Conservation (phyloP, 2,113 vertebrate genomes). For the Puffinus mauretanicus region DNA sequence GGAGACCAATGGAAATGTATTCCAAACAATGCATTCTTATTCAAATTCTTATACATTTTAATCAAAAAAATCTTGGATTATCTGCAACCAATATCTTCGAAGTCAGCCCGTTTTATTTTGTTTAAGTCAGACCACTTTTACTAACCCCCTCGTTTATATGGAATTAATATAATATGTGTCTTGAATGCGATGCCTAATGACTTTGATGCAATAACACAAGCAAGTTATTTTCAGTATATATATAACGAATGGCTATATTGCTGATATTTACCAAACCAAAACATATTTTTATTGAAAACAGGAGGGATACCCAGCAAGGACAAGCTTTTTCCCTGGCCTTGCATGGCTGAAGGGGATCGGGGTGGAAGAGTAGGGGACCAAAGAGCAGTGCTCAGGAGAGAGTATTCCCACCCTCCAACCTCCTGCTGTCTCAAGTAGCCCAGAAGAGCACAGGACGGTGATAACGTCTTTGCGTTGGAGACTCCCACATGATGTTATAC, state of each 20-base stretch:
- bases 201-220: slow-evolving; percentile 46
- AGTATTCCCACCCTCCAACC: neutral
- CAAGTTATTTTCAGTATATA: slow-evolving; percentile 29
- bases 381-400: no score
- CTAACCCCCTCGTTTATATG: slow-evolving; percentile 30
- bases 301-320: neutral
- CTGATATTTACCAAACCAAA: slow-evolving; percentile 41
- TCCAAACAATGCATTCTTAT: slow-evolving; percentile 81
- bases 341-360: neutral
- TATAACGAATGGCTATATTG: neutral
- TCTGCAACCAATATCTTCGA: slow-evolving; percentile 76
- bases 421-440: neutral
- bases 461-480: fast-evolving
- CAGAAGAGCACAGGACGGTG: neutral
- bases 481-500: neutral
- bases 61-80: slow-evolving; percentile 78
- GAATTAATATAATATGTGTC: slow-evolving; percentile 44
- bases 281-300: slow-evolving; percentile 46
- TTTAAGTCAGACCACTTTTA: slow-evolving; percentile 44
- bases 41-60: slow-evolving; percentile 75
- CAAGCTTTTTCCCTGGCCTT: neutral
- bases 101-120: slow-evolving; percentile 61
- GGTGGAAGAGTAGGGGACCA: neutral
- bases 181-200: slow-evolving; percentile 40
- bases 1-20: slow-evolving; percentile 68